Base-by-base conservation (phyloP, 2,797 vertebrate genomes). In the Trachops cirrhosus region DNA sequence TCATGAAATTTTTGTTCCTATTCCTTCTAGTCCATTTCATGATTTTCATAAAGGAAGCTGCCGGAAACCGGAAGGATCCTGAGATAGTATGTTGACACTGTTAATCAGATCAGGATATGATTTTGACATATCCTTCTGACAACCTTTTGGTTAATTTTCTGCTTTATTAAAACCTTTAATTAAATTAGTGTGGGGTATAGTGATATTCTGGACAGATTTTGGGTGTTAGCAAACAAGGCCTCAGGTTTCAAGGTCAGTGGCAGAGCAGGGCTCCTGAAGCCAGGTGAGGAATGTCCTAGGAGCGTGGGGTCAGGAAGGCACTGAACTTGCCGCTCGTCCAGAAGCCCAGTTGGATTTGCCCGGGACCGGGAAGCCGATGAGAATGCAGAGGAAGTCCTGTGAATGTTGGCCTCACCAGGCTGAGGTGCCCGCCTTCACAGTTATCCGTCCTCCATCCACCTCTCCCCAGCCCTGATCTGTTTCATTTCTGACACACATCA, bases 61-160 rank as follows among this genome's bases (percentile, higher is more conserved):
- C 80, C 62, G 91, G 92, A 94, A 82, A 59, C 68, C 6, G 73
- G 93, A 91, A 83, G 91, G 87, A 86, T 96, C 8, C 5, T 86
- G 62, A 96, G 87, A 83, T 84, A 90, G 73, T 83, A 52, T 86
- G 95, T 73, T 96, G 91, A 93, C 96, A 86, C 86, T 89, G 86
- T 97, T 91, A 86, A 87, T 94, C 84, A 96, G 29, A 59, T 59
- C 10, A 59, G 57, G 24, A 59, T 11, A 80, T 86, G 93, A 97
- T 96, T 95, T 94, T 97, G 97, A 97, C 97, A 96, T 92, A 84
- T 93, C 96, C 91, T 94, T 94, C 93, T 96, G 96, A 97, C 96
- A 97, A 97, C 39, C 74, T 96, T 97, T 97, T 96, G 97, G 95
- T 96, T 94, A 93, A 97, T 97, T 97, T 96, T 98, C 94, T 97